phyloP scores from a whole-genome alignment of 2,113 vertebrate genomes.

The Spea multiplicata region DNA sequence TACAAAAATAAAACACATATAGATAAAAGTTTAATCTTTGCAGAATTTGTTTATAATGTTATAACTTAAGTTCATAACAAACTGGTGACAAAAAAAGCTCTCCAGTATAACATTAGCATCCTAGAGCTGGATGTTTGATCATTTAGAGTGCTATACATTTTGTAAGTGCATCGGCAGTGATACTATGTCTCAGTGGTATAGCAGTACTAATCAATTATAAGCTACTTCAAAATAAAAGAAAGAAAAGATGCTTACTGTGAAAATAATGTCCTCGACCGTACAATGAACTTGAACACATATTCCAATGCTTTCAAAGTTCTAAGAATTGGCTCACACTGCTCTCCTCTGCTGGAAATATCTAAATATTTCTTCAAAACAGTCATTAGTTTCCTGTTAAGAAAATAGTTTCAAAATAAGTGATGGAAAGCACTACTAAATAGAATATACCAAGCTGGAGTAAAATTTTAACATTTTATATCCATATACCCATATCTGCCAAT shows the following conservation, averaged over 20 bases:
- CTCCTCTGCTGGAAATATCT: constrained; percentile 88
- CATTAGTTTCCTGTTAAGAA: constrained; percentile 85
- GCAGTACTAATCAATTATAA: constrained; percentile 50
- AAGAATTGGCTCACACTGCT: constrained; percentile 90
- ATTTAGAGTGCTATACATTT: constrained; percentile 33
- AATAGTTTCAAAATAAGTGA: constrained; percentile 17
- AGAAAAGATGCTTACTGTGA: constrained; percentile 83
- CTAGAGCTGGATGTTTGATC: constrained; percentile 23
- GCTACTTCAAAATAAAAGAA: constrained; percentile 3
- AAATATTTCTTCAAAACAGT: constrained; percentile 90
- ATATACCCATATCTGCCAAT: background rate
- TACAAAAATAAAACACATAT: background rate
- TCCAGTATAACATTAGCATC: constrained; percentile 11
- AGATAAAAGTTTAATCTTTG: background rate
- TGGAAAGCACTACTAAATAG: background rate
- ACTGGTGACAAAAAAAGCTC: background rate
- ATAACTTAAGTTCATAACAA: constrained; percentile 7
- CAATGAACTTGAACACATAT: constrained; percentile 98
- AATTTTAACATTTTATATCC: background rate
- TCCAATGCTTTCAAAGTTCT: constrained; percentile 94
- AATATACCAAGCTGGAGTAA: background rate
- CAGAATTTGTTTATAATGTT: background rate
- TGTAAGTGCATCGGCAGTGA: constrained; percentile 29
- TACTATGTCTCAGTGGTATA: constrained; percentile 32
- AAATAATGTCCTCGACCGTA: constrained; percentile 92